phyloP scores from a whole-genome alignment of 2,113 vertebrate species.

The Chrysemys picta region DNA sequence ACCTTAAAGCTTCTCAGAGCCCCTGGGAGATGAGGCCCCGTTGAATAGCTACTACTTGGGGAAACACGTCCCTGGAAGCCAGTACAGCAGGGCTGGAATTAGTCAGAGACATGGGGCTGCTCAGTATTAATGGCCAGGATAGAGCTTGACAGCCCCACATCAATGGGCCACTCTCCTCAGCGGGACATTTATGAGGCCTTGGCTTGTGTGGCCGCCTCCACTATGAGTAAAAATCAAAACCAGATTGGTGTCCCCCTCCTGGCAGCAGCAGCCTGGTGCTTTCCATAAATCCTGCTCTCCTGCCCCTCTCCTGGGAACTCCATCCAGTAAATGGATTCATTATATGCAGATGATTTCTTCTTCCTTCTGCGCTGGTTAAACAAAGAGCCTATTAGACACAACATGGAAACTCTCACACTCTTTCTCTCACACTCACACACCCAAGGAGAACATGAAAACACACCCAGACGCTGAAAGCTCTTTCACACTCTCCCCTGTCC shows the following conservation, averaged over 20 bases:
- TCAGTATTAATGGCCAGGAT: slow-evolving; percentile 45
- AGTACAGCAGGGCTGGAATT: not conserved
- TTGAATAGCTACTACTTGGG: not conserved
- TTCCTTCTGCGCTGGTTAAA: slow-evolving; percentile 77
- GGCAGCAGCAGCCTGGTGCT: slow-evolving; percentile 64
- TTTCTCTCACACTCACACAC: slow-evolving; percentile 30
- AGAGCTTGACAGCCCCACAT: slow-evolving; percentile 75
- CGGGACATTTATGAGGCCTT: slow-evolving; percentile 69
- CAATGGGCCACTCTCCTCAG: slow-evolving; percentile 62
- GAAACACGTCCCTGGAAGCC: slow-evolving; percentile 35
- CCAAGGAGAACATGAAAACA: slow-evolving; percentile 54
- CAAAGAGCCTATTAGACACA: slow-evolving; percentile 76
- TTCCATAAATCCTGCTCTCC: slow-evolving; percentile 73
- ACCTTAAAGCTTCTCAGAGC: not conserved
- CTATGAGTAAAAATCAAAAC: slow-evolving; percentile 75
- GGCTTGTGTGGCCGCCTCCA: slow-evolving; percentile 74
- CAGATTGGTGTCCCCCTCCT: slow-evolving; percentile 68
- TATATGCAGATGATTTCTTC: slow-evolving; percentile 76
- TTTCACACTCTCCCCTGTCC: not conserved
- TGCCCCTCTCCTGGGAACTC: slow-evolving; percentile 73
- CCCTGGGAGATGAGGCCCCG: not conserved
- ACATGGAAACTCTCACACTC: slow-evolving; percentile 66
- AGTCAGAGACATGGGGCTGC: not conserved
- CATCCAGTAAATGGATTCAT: slow-evolving; percentile 80
- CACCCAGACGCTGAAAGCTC: not conserved